These are phyloP conservation scores for Xenotilapia leptura DNA, from an alignment of 2,113 vertebrate genomes.

Conservation along the genomic window DNA sequence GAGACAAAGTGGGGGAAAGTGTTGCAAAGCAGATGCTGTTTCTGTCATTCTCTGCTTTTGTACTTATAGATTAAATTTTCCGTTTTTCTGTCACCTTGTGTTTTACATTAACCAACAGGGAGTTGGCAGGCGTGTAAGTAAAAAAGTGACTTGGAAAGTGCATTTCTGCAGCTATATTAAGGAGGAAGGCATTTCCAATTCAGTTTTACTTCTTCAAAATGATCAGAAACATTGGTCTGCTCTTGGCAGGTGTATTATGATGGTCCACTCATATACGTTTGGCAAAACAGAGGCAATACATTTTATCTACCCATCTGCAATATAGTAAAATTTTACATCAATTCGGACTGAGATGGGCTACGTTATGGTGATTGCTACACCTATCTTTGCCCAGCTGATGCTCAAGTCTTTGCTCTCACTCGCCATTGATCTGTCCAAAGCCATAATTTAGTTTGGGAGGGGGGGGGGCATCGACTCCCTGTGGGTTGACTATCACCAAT, in stretches of 20 bases:
- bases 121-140: background rate
- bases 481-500: constrained; percentile 37
- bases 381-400: background rate
- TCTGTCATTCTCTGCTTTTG: constrained; percentile 17
- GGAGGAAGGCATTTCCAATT: background rate
- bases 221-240: background rate
- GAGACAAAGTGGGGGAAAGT: background rate
- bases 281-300: background rate
- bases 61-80: constrained; percentile 24
- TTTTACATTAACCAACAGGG: background rate
- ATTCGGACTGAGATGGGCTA: background rate
- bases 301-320: background rate
- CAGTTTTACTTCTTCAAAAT: background rate
- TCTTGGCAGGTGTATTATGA: background rate
- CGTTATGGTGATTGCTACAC: background rate
- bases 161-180: background rate
- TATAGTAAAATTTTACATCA: background rate
- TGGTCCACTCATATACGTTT: background rate
- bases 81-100: background rate
- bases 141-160: background rate
- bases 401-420: background rate
- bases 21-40: background rate
- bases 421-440: constrained; percentile 9
- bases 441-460: background rate
- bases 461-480: background rate